A percentile compares a stretch with the other conserved stretches of the same genome.
These are phyloP conservation scores for Penelope pileata DNA, from an alignment of 2,113 vertebrate genomes.

Conservation along the genomic window DNA sequence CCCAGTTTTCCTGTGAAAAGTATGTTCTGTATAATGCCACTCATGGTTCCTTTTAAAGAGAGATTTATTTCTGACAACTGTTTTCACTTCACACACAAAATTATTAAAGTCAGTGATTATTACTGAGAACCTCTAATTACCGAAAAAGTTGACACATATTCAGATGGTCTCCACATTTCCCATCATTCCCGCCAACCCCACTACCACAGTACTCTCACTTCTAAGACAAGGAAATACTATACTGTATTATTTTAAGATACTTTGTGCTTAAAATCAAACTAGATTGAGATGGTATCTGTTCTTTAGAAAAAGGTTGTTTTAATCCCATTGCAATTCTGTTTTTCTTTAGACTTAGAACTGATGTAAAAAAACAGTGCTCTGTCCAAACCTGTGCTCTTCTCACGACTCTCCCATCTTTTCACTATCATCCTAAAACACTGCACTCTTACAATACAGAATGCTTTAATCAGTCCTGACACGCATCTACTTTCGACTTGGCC, in stretches of 20 bases:
- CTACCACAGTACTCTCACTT: neutral
- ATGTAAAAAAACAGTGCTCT: conserved; percentile 69
- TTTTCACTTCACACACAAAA: neutral
- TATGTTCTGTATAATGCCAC: neutral
- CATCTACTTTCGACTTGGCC: conserved; percentile 64
- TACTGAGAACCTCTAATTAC: neutral
- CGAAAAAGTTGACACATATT: conserved; percentile 2
- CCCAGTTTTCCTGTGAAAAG: neutral
- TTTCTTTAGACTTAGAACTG: conserved; percentile 40
- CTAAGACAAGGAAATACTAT: neutral
- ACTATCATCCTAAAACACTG: conserved; percentile 58
- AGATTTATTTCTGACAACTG: neutral
- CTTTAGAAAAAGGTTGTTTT: neutral
- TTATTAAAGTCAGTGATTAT: conserved; percentile 17
- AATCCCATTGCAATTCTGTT: conserved; percentile 26
- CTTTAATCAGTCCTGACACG: conserved; percentile 71
- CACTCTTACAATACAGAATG: conserved; percentile 50
- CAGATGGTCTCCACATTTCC: neutral
- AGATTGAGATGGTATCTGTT: neutral
- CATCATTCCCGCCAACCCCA: neutral
- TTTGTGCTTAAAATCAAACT: neutral
- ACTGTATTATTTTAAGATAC: neutral
- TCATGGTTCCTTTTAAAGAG: neutral
- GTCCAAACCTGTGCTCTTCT: conserved; percentile 60
- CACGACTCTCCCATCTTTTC: conserved; percentile 61